phyloP scores from a whole-genome alignment of 2,113 vertebrate species.

The Chionodraco myersi region DNA sequence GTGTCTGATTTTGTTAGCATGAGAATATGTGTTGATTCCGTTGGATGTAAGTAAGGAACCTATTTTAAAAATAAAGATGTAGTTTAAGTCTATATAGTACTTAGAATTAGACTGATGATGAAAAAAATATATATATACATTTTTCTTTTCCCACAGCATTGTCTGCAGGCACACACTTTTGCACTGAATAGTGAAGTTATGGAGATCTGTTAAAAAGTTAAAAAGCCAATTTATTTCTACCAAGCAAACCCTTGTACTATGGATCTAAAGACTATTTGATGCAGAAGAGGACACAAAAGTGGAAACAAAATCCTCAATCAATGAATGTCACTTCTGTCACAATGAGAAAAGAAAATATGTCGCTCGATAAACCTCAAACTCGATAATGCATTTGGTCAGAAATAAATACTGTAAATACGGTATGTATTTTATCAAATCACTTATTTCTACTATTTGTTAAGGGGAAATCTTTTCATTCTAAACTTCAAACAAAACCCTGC shows the following conservation, averaged over 20 bases:
- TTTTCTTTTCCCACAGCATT: background rate
- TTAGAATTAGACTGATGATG: background rate
- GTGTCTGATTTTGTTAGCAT: background rate
- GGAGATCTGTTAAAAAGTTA: background rate
- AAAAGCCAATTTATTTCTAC: background rate
- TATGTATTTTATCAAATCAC: background rate
- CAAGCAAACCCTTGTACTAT: background rate
- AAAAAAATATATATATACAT: background rate
- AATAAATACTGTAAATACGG: background rate
- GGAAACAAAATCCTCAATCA: too few species aligned
- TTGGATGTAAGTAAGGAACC: background rate
- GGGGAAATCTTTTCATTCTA: background rate
- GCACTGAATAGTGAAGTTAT: background rate
- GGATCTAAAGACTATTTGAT: slow-evolving; percentile 1
- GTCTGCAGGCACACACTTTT: background rate
- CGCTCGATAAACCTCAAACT: too few species aligned
- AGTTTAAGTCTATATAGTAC: background rate
- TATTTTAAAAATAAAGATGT: background rate
- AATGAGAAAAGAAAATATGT: too few species aligned
- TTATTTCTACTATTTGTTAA: background rate
- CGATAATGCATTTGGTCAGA: too few species aligned
- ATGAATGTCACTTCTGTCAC: too few species aligned
- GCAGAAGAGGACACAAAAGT: background rate
- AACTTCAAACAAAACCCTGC: background rate
- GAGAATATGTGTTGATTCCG: background rate